phyloP scores from a whole-genome alignment of 1,140 invertebrate species.

The Melipona quadrifasciata region DNA sequence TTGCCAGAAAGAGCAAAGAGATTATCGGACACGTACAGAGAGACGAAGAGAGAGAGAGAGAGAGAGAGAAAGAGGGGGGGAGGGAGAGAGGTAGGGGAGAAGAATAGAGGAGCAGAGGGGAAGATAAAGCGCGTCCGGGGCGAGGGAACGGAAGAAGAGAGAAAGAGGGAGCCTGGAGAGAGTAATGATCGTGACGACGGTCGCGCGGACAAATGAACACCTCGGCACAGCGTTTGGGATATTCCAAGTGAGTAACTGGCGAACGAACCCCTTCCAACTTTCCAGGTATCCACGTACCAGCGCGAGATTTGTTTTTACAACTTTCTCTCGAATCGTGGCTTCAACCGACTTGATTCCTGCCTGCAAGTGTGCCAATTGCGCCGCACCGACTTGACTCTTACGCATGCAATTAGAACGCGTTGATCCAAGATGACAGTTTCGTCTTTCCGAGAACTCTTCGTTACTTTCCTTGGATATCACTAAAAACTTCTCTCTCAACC shows the following conservation, averaged over 20 bases:
- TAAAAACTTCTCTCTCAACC: too few species aligned
- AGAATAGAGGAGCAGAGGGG: neutral
- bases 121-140: neutral
- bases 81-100: neutral
- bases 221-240: constrained; percentile 79
- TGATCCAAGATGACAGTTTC: too few species aligned
- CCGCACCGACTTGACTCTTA: too few species aligned
- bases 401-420: too few species aligned
- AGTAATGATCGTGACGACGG: constrained; percentile 72
- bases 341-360: too few species aligned
- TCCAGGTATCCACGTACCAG: too few species aligned
- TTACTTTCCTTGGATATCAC: too few species aligned
- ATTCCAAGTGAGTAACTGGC: constrained; percentile 79
- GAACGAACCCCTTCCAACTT: neutral
- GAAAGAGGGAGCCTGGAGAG: constrained; percentile 56
- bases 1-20: constrained; percentile 44
- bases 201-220: constrained; percentile 77
- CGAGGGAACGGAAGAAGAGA: constrained; percentile 18
- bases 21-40: neutral
- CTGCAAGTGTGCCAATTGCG: too few species aligned
- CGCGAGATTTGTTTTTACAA: too few species aligned
- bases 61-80: neutral
- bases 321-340: too few species aligned
- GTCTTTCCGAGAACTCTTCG: too few species aligned
- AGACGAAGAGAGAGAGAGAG: neutral